Percentiles rank a stretch among this genome's conserved stretches.
These are phyloP conservation scores for Harpagoxenus sublaevis DNA, from an alignment of 2,888 invertebrate species.

Conservation along the genomic window DNA sequence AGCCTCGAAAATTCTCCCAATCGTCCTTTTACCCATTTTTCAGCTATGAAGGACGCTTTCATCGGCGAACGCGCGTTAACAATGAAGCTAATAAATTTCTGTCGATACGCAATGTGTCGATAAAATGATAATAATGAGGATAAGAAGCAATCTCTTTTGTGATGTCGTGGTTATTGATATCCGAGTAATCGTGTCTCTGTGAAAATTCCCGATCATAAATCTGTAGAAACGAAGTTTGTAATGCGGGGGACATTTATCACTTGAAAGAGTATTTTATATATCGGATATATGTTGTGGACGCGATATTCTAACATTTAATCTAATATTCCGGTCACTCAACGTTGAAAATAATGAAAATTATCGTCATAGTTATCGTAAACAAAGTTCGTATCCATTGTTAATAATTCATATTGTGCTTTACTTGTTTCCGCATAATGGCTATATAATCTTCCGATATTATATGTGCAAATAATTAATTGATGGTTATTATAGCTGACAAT, in stretches of 20 bases:
- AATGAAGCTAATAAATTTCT: slow-evolving; percentile 34
- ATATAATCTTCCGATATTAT: not conserved
- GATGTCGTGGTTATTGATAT: slow-evolving; percentile 20
- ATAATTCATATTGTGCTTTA: not conserved
- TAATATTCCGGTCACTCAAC: not conserved
- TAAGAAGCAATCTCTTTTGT: slow-evolving; percentile 16
- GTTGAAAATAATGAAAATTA: not conserved
- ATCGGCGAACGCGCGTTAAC: slow-evolving; percentile 24
- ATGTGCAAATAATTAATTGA: slow-evolving; percentile 26
- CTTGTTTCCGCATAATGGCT: not conserved
- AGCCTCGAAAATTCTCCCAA: not conserved
- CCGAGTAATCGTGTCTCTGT: not conserved
- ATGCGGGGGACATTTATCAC: not conserved
- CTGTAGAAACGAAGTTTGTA: not conserved
- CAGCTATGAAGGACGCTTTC: not conserved
- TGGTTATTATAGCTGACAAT: not conserved
- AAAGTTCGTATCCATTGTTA: slow-evolving; percentile 6
- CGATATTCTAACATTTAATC: not conserved
- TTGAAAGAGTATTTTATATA: not conserved
- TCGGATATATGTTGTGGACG: not conserved
- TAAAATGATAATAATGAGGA: slow-evolving; percentile 8
- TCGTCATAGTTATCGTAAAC: not conserved
- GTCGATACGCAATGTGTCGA: not conserved
- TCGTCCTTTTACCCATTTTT: slow-evolving; percentile 7
- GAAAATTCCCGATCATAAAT: not conserved